Conservation (phyloP, 2,113 vertebrate species). For the Tiliqua scincoides region DNA sequence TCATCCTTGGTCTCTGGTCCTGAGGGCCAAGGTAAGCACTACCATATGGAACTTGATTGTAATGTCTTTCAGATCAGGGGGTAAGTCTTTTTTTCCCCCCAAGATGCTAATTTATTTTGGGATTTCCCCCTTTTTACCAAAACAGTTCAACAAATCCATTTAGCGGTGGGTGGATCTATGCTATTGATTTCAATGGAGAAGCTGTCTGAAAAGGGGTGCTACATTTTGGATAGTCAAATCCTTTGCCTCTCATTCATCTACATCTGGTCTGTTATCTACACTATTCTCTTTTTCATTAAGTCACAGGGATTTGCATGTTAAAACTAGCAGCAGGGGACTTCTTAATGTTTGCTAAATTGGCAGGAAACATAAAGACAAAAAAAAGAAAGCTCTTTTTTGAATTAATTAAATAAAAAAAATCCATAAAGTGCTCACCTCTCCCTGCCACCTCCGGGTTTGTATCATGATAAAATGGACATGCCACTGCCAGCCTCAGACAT, state of each 20-base stretch:
- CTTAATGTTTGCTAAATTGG: conserved; percentile 10
- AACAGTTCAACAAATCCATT: background rate
- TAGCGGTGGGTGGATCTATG: background rate
- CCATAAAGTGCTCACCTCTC: background rate
- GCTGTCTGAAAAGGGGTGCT: background rate
- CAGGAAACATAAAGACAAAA: background rate
- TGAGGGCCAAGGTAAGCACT: background rate
- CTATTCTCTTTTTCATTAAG: background rate
- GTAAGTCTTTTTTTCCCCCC: too few relatives aligned
- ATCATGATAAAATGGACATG: background rate
- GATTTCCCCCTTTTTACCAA: background rate
- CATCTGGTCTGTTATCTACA: background rate
- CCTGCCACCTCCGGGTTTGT: background rate
- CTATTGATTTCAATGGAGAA: background rate
- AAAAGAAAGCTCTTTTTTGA: background rate
- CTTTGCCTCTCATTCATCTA: background rate
- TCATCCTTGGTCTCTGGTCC: background rate
- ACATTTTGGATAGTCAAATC: background rate
- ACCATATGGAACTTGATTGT: too few relatives aligned
- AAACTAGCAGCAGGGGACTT: background rate
- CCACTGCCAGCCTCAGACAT: background rate
- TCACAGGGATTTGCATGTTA: background rate
- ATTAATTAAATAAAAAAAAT: background rate
- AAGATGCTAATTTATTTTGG: background rate
- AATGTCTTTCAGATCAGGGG: too few relatives aligned